These are phyloP conservation scores for Acanthurus tractus DNA, from an alignment of 2,797 vertebrate genomes.

Conservation along the genomic window DNA sequence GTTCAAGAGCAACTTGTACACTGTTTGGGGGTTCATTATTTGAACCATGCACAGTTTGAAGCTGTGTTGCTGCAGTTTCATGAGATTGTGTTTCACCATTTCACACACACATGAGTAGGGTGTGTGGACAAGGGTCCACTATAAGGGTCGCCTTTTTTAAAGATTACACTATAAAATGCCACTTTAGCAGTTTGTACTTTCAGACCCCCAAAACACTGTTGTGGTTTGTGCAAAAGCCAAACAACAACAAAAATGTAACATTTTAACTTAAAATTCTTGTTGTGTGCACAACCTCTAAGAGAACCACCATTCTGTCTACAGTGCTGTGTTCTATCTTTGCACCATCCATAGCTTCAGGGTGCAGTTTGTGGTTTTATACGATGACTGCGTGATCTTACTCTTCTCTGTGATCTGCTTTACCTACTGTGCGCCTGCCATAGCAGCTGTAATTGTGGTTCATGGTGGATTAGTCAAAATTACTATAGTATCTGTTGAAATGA, in stretches of 20 bases:
- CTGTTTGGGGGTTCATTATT: background rate
- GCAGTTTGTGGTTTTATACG: constrained; percentile 72
- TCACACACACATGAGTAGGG: no score
- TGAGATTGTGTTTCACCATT: no score
- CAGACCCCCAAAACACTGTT: no score
- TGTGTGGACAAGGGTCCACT: no score
- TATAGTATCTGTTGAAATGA: constrained; percentile 41
- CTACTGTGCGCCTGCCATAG: constrained; percentile 40
- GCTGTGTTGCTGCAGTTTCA: no score
- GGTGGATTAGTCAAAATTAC: constrained; percentile 64
- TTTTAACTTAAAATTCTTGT: no score
- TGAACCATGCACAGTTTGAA: no score
- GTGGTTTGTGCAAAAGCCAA: no score
- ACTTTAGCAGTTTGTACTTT: no score
- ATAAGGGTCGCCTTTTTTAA: no score
- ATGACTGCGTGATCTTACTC: constrained; percentile 71
- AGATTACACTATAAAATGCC: no score
- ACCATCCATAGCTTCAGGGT: constrained; percentile 29
- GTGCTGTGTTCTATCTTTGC: constrained; percentile 9
- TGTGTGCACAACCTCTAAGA: background rate
- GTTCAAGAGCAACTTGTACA: background rate
- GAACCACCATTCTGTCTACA: constrained; percentile 14
- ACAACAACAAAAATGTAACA: no score
- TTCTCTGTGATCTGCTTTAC: constrained; percentile 71
- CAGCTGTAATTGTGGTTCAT: constrained; percentile 68